Base-by-base conservation (phyloP, 2,797 vertebrate species). In the Zalophus californianus region DNA sequence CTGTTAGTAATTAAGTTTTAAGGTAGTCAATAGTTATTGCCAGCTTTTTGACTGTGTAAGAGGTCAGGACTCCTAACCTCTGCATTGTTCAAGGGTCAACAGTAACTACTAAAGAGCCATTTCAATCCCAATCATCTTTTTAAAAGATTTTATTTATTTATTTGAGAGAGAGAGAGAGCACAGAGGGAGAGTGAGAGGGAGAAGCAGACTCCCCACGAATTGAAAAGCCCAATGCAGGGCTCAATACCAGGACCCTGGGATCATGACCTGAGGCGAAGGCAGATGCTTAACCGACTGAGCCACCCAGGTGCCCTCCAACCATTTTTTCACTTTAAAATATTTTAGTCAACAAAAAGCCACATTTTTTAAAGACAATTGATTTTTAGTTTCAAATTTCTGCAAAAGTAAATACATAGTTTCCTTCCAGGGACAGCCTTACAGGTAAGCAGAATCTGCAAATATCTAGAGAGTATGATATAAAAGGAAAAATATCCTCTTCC, bases 301-400 rank as follows among this genome's bases (percentile, higher is more conserved):
- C 29, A 66, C 14, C 62, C 32, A n/a, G 62, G 62, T 66, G 6
- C 7, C 62, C 62, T 14, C 1, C 35, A 78, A 66, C 5, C 1
- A 2, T 32, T 78, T 93, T 93, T 94, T 80, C 32, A 54, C 44
- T 85, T 96, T 54, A 93, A 93, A 96, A 80, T 73, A 68, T 38
- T 87, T 94, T 66, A 54, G 27, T 68, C 4, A 94, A 88, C 83
- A 84, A 44, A 79, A 86, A 91, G 7, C 32, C n/a, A 88, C 66
- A 7, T 58, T 72, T 75, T 75, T 83, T 91, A 50, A 44, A 91
- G 32, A 62, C 20, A 73, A 75, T n/a, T 75, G 0, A 41, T 27
- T 0, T 50, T 62, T 72, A 68, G 25, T 82, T 96, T 88, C n/a
- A 73, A 73, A 77, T 78, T 41, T 94, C 27, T 93, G 4, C 16